Evolutionary conservation across 2,797 vertebrate species (phyloP).

Genomic region (Sus cebifrons): DNA sequence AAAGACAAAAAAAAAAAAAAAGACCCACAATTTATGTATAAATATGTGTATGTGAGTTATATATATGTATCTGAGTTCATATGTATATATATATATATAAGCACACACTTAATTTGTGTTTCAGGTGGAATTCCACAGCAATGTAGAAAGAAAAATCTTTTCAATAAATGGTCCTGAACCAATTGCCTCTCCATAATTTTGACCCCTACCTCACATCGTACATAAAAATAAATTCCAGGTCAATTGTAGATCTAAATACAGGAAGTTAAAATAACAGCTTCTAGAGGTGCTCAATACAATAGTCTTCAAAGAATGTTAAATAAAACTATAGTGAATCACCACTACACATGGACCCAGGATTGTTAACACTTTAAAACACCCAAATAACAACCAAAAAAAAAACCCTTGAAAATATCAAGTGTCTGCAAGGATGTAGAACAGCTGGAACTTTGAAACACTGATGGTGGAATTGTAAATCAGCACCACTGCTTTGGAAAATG

Average conservation of each 20-base stretch:
- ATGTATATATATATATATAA: accelerated
- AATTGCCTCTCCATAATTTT: constrained; percentile 26
- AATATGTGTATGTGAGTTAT: neutral
- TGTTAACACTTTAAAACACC: neutral
- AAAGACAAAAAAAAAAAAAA: constrained; percentile 38
- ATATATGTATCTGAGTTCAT: neutral
- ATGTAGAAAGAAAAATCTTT: neutral
- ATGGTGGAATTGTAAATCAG: neutral
- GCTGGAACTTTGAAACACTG: neutral
- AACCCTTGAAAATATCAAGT: neutral
- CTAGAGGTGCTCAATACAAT: neutral
- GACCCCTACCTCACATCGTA: neutral
- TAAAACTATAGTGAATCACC: neutral
- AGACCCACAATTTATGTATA: neutral
- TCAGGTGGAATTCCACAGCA: neutral
- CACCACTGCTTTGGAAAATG: neutral
- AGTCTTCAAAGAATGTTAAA: neutral
- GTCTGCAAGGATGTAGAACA: neutral
- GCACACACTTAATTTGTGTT: neutral
- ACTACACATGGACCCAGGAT: neutral
- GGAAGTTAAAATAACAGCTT: neutral
- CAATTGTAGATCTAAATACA: neutral
- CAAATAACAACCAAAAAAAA: neutral
- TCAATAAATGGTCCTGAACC: neutral
- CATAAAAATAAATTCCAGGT: constrained; percentile 12